phyloP scores from a whole-genome alignment of 1,140 invertebrate genomes.

The Drosophila santomea region DNA sequence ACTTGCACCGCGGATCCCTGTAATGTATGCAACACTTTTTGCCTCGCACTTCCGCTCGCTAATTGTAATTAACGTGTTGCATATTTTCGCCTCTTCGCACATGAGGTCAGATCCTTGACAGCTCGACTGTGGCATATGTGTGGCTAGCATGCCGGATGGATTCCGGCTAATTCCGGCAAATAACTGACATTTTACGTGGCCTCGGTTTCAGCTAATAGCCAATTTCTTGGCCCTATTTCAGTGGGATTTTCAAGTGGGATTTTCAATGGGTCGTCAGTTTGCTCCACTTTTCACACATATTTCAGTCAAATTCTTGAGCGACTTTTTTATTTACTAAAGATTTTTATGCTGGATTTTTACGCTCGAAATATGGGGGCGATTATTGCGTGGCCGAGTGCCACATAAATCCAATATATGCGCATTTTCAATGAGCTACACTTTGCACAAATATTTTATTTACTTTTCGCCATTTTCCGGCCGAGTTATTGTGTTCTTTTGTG shows the following conservation, averaged over 20 bases:
- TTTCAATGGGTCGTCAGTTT: slow-evolving; percentile 13
- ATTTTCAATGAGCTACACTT: slow-evolving; percentile 60
- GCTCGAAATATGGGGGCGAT: slow-evolving; percentile 51
- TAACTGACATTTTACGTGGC: slow-evolving; percentile 15
- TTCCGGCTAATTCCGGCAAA: slow-evolving; percentile 26
- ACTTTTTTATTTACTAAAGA: slow-evolving; percentile 47
- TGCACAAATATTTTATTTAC: slow-evolving; percentile 53
- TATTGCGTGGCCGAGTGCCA: slow-evolving; percentile 54
- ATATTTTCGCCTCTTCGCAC: slow-evolving; percentile 45
- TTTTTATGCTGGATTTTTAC: slow-evolving; percentile 42
- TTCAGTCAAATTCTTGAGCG: background rate
- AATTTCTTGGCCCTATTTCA: slow-evolving; percentile 1
- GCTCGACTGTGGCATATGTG: slow-evolving; percentile 27
- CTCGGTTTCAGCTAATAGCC: background rate
- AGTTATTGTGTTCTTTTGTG: slow-evolving; percentile 12
- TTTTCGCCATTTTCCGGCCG: slow-evolving; percentile 26
- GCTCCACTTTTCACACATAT: background rate
- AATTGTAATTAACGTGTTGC: slow-evolving; percentile 82
- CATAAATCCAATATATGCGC: slow-evolving; percentile 63
- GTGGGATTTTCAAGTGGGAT: slow-evolving; percentile 24
- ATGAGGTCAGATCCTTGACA: slow-evolving; percentile 20
- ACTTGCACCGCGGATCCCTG: slow-evolving; percentile 47
- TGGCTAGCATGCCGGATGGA: slow-evolving; percentile 1
- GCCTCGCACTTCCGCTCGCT: slow-evolving; percentile 70
- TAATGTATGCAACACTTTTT: slow-evolving; percentile 52